Base-by-base conservation (phyloP, 2,888 invertebrate genomes). In the Lysandra bellargus region DNA sequence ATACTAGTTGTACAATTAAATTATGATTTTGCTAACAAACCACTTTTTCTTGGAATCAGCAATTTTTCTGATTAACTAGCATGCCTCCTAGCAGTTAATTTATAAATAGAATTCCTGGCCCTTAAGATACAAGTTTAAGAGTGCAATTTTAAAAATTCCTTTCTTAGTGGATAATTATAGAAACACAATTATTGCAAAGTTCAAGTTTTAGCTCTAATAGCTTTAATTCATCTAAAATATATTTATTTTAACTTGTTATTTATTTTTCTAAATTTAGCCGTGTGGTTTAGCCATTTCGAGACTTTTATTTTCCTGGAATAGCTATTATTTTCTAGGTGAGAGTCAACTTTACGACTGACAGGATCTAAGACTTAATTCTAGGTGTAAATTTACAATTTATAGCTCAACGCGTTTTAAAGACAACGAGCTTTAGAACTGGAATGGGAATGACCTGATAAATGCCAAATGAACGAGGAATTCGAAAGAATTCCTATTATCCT, bases 341-440 rank as follows among this genome's bases (percentile, higher is more conserved):
- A 14, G 4, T 69, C 33, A 33, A 33, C 30, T 69, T 69, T 69
- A 69, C 69, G 69, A 69, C 33, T 33, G 33, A 17, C 33, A 14
- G 14, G 69, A 69, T 14, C 69, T 17, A 33, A 69, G 69, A 33
- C 69, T 69, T 69, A 37, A 33, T 33, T 33, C 69, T 33, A 37
- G 33, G 69, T 33, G 33, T 69, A 64, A 64, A 64, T 64, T 64
- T 30, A 69, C 69, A 69, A 69, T 69, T 69, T 69, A 69, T 69
- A 69, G 33, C 30, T 37, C 23, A 14, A 69, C 69, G 69, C 4
- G 4, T 33, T 69, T 64, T 7, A 9, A 14, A 69, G 69, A 69
- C 69, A 33, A 33, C 2, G 33, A 33, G 33, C 4, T 69, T 69
- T 33, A 69, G 30, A 14, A 69, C 6, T 14, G 33, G 14, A 33